A percentile compares a stretch with the other conserved stretches of the same genome.
These are phyloP conservation scores for Rosalia funebris DNA, from an alignment of 2,888 invertebrate genomes.

Conservation along the genomic window DNA sequence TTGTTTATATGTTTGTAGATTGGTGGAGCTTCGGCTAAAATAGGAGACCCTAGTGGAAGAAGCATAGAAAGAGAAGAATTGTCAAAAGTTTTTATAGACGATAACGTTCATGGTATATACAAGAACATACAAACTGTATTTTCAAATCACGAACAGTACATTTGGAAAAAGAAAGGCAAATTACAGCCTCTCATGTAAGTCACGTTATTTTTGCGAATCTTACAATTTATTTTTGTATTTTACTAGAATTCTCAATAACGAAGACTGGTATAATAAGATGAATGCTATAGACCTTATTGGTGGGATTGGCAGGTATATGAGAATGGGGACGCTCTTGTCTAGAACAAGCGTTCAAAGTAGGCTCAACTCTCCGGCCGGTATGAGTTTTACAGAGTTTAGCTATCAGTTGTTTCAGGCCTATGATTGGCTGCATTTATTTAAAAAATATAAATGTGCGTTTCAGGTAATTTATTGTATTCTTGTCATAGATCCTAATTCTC, in stretches of 20 bases:
- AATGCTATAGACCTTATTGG: slow-evolving; percentile 84
- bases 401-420: slow-evolving; percentile 97
- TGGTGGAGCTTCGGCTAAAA: slow-evolving; percentile 94
- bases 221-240: slow-evolving; percentile 13
- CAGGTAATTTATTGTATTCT: slow-evolving; percentile 78
- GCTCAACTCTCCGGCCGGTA: slow-evolving; percentile 79
- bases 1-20: slow-evolving; percentile 66
- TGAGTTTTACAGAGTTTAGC: slow-evolving; percentile 96
- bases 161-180: slow-evolving; percentile 72
- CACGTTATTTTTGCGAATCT: slow-evolving; percentile 12
- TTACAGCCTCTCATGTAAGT: slow-evolving; percentile 63
- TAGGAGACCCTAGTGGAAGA: slow-evolving; percentile 96
- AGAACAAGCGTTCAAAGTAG: slow-evolving; percentile 81
- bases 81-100: slow-evolving; percentile 68
- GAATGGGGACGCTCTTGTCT: slow-evolving; percentile 89
- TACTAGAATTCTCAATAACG: slow-evolving; percentile 85
- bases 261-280: slow-evolving; percentile 84
- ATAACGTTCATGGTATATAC: slow-evolving; percentile 76
- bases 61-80: slow-evolving; percentile 79
- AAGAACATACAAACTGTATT: slow-evolving; percentile 81
- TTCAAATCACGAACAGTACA: slow-evolving; percentile 81
- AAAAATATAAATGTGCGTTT: slow-evolving; percentile 81
- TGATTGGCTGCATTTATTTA: slow-evolving; percentile 89
- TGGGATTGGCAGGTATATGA: slow-evolving; percentile 82
- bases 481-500: background rate